These are phyloP conservation scores for Endomychus coccineus DNA, from an alignment of 2,888 invertebrate genomes.

Conservation along the genomic window DNA sequence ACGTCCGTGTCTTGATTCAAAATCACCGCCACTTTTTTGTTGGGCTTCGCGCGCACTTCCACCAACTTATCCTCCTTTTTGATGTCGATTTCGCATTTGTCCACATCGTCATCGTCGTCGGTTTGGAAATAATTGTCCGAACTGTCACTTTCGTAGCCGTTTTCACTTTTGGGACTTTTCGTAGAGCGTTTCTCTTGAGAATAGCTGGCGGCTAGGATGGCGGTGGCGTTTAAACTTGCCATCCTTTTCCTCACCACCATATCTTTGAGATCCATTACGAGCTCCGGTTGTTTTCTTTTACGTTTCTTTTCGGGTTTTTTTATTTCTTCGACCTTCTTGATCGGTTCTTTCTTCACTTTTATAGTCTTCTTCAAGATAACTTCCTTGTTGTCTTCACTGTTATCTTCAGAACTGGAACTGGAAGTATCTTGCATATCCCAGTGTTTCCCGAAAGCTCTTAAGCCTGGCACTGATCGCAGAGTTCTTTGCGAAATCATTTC, in stretches of 20 bases:
- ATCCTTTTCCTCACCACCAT: slow-evolving; percentile 84
- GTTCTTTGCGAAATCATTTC: slow-evolving; percentile 46
- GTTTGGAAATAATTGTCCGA: slow-evolving; percentile 45
- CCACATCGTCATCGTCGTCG: slow-evolving; percentile 45
- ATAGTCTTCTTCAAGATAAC: slow-evolving; percentile 28
- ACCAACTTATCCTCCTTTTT: slow-evolving; percentile 47
- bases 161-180: slow-evolving; percentile 51
- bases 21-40: slow-evolving; percentile 66
- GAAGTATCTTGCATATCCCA: slow-evolving; percentile 73
- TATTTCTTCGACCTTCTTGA: slow-evolving; percentile 40
- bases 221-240: slow-evolving; percentile 86
- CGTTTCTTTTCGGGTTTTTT: slow-evolving; percentile 46
- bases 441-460: slow-evolving; percentile 71
- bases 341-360: slow-evolving; percentile 43
- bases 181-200: slow-evolving; percentile 54
- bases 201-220: slow-evolving; percentile 83
- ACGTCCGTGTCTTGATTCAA: slow-evolving; percentile 81
- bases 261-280: slow-evolving; percentile 74
- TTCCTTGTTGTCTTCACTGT: slow-evolving; percentile 28
- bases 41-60: slow-evolving; percentile 40
- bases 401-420: slow-evolving; percentile 48
- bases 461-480: slow-evolving; percentile 64
- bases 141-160: slow-evolving; percentile 46
- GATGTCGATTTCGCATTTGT: slow-evolving; percentile 42
- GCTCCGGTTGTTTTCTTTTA: slow-evolving; percentile 53